Base-by-base conservation (phyloP, 2,888 invertebrate species). In the Apotomis turbidana region DNA sequence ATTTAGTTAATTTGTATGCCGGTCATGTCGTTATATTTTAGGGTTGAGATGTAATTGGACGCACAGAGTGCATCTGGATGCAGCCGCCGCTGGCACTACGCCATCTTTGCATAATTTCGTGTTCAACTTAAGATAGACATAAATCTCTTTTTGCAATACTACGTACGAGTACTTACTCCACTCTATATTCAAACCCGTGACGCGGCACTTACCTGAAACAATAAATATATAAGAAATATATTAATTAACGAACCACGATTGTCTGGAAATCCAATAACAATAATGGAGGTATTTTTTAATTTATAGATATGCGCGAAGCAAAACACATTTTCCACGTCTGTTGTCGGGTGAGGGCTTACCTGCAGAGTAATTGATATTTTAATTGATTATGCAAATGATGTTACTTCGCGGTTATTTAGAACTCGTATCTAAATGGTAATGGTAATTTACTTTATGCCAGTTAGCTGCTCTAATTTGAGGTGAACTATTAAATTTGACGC, bases 31-130 rank as follows among this genome's bases (percentile, higher is more conserved):
- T 81, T 88, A 91, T 91, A 90, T 90, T 92, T 91, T 89, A 90
- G 90, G 89, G 90, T 89, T 89, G 88, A 86, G 85, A 85, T 88
- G 87, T 92, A 92, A 92, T 91, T 92, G 90, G 88, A 90, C 84
- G 87, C 85, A 85, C 87, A 85, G 80, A 85, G 85, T 90, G 90
- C 90, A 89, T 87, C 83, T 81, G 86, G 87, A 89, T 87, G 87
- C 88, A 86, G 85, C 81, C 85, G 83, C 80, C 80, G 82, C 87
- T 91, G 92, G 91, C 92, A 83, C 77, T 67, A 79, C 81, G 90
- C 91, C 91, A 90, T 78, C 82, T 88, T 87, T 86, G 85, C 85
- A 89, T 89, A 89, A 91, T 87, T 90, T 85, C 87, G 86, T 85
- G 81, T 84, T 82, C 79, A 78, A 77, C 83, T 86, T 85, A 84